A percentile compares a stretch with the other conserved stretches of the same genome.
phyloP scores from a whole-genome alignment of 2,888 invertebrate species.

The Campoplex capitator region DNA sequence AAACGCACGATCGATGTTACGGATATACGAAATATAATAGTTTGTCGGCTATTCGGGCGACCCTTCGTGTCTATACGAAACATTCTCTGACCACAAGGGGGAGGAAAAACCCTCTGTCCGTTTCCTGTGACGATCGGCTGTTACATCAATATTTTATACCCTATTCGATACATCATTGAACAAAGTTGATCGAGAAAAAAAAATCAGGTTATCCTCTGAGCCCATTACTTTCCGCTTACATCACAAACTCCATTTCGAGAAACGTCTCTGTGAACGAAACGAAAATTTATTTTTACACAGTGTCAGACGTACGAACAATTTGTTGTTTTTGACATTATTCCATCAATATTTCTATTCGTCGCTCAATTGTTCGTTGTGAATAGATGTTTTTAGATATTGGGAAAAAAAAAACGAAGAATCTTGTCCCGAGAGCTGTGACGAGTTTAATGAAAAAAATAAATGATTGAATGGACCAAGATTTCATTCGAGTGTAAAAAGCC shows the following conservation, averaged over 20 bases:
- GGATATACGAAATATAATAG: not conserved
- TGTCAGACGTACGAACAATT: not conserved
- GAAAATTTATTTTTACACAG: not conserved
- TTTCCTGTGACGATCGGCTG: not conserved
- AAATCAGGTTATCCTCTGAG: not conserved
- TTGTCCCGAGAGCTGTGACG: not conserved
- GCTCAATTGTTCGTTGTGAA: not conserved
- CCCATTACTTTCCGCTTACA: not conserved
- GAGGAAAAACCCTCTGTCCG: conserved; percentile 1
- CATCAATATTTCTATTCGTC: not conserved
- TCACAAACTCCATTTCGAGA: not conserved
- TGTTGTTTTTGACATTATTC: not conserved
- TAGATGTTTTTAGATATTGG: not conserved
- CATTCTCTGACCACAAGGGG: conserved; percentile 7
- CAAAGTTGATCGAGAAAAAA: not conserved
- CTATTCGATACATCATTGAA: not conserved
- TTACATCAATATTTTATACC: conserved; percentile 11
- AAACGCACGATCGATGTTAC: not conserved
- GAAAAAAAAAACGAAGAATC: not conserved
- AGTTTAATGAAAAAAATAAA: not conserved
- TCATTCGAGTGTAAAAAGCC: not conserved
- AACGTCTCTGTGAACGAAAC: not conserved
- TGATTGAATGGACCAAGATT: not conserved
- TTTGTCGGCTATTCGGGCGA: not conserved
- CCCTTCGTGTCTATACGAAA: not conserved